A percentile compares a stretch with the other conserved stretches of the same genome.
phyloP scores from a whole-genome alignment of 1,140 invertebrate genomes.

The Temnothorax nylanderi region DNA sequence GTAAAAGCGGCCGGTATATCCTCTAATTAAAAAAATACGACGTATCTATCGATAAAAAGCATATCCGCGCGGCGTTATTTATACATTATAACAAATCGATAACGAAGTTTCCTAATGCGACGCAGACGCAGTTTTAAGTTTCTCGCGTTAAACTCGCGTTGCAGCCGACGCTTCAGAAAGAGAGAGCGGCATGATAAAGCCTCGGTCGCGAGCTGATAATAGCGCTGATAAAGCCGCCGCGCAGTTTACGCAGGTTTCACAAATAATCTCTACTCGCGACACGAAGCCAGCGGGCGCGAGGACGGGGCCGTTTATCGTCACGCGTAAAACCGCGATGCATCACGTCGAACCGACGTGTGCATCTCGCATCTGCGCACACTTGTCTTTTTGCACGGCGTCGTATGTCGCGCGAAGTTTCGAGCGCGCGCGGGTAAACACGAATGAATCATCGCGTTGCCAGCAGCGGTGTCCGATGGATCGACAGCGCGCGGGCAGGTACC shows the following conservation, averaged over 20 bases:
- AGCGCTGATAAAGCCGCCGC: conserved; percentile 23
- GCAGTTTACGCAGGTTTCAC: conserved; percentile 40
- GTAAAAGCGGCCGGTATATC: neutral
- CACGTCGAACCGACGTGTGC: conserved; percentile 41
- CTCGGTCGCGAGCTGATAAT: neutral
- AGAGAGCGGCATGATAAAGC: neutral
- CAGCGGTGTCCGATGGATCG: neutral
- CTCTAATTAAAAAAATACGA: neutral
- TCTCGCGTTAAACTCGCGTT: neutral
- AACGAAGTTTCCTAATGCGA: neutral
- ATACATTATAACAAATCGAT: neutral
- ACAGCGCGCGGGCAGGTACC: neutral
- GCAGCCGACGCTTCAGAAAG: neutral
- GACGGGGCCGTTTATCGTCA: conserved; percentile 40
- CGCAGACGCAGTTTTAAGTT: neutral
- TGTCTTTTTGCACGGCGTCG: conserved; percentile 4
- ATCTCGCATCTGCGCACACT: conserved; percentile 28
- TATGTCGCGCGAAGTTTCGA: conserved; percentile 36
- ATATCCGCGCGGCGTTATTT: neutral
- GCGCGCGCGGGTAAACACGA: conserved; percentile 47
- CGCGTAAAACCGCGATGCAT: conserved; percentile 54
- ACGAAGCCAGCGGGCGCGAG: conserved; percentile 4
- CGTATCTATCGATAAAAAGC: neutral
- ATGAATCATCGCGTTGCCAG: conserved; percentile 41
- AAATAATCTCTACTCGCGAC: conserved; percentile 53